Evolutionary conservation across 2,113 vertebrate species (phyloP).

Genomic region (Pagrus major): DNA sequence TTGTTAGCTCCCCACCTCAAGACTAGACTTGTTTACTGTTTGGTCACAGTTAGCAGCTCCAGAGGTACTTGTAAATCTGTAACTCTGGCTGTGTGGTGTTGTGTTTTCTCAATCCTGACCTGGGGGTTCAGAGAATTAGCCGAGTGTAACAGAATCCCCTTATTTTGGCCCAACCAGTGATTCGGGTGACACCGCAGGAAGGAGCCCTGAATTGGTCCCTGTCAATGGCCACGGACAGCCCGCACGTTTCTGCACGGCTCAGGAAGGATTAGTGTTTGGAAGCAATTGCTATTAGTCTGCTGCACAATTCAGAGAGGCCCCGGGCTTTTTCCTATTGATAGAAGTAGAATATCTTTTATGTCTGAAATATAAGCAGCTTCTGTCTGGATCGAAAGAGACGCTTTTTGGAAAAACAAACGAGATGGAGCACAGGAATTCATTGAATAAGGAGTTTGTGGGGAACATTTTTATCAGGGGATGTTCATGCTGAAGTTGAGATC

Average conservation of each 20-base stretch:
- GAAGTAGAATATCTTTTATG: background rate
- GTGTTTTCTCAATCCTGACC: slow-evolving; percentile 21
- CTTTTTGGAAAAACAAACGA: background rate
- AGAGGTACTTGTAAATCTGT: background rate
- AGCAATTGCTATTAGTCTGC: slow-evolving; percentile 34
- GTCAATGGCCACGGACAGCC: slow-evolving; percentile 48
- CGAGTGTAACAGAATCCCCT: slow-evolving; percentile 52
- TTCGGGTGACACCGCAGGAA: slow-evolving; percentile 20
- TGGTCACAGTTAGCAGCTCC: too few relatives aligned
- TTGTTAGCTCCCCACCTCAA: background rate
- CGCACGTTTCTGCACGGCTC: slow-evolving; percentile 52
- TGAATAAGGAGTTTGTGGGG: background rate
- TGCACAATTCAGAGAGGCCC: slow-evolving; percentile 46
- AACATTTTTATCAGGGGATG: background rate
- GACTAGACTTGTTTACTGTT: background rate
- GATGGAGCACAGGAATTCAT: background rate
- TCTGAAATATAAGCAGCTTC: background rate
- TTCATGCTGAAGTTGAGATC: background rate
- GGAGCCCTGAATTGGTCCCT: slow-evolving; percentile 40
- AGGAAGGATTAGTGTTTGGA: slow-evolving; percentile 57
- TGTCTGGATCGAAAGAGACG: background rate
- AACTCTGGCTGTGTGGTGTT: background rate
- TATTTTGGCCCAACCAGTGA: slow-evolving; percentile 37
- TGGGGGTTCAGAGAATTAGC: slow-evolving; percentile 33
- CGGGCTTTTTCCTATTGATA: slow-evolving; percentile 23